phyloP scores from a whole-genome alignment of 2,113 vertebrate species.

The Caranx ignobilis region DNA sequence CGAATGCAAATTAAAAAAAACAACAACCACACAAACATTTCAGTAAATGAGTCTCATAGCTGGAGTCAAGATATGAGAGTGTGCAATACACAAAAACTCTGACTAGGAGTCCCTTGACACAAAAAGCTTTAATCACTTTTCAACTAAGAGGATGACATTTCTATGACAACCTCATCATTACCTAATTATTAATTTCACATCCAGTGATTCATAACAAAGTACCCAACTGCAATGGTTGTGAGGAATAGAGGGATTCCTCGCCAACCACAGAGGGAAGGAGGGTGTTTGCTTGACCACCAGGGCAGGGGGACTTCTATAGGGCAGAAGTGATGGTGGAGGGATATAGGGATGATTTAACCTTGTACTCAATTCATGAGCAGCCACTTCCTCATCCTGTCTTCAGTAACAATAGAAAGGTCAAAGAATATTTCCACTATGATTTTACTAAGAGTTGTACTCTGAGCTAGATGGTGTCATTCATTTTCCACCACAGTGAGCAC shows the following conservation, averaged over 20 bases:
- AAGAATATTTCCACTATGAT: constrained; percentile 18
- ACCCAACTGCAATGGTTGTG: neutral
- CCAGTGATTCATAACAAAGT: constrained; percentile 65
- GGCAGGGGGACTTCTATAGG: neutral
- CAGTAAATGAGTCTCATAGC: neutral
- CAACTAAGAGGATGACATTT: constrained; percentile 53
- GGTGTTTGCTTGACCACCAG: neutral
- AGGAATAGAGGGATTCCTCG: constrained; percentile 12
- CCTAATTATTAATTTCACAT: constrained; percentile 66
- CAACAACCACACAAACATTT: constrained; percentile 16
- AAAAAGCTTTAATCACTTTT: constrained; percentile 60
- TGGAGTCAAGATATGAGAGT: neutral
- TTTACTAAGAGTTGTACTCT: neutral
- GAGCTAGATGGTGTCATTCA: constrained; percentile 27
- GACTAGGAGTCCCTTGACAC: constrained; percentile 35
- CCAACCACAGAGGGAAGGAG: neutral
- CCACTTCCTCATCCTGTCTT: constrained; percentile 7
- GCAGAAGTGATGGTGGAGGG: neutral
- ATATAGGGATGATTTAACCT: constrained; percentile 20
- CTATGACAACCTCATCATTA: constrained; percentile 67
- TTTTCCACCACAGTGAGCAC: constrained; percentile 42
- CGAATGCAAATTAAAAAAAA: neutral
- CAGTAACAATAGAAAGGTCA: constrained; percentile 10
- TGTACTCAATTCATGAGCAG: constrained; percentile 24
- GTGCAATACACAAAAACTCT: constrained; percentile 2